Conservation (phyloP, 2,113 vertebrate species). For the Cynopterus brachyotis region DNA sequence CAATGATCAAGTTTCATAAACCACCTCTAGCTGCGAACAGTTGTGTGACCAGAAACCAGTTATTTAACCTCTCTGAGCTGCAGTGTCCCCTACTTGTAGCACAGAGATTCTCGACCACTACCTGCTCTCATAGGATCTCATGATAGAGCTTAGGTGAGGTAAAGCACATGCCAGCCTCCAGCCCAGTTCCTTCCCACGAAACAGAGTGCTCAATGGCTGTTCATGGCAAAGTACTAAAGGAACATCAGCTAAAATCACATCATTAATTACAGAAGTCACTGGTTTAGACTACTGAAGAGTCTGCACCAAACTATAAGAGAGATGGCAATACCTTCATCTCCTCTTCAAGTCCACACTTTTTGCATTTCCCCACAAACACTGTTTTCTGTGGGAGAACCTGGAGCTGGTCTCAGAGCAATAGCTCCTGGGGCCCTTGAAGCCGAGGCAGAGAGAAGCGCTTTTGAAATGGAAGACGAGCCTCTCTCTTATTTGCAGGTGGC, state of each 20-base stretch:
- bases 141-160: neutral
- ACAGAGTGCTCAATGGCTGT: rapidly evolving
- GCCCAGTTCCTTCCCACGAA: neutral
- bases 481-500: neutral
- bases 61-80: neutral
- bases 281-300: neutral
- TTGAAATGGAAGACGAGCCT: neutral
- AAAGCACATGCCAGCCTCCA: neutral
- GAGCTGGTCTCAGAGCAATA: neutral
- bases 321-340: neutral
- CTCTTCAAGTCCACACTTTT: neutral
- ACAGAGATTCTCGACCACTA: neutral
- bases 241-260: neutral
- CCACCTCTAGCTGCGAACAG: neutral
- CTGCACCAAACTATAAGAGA: neutral
- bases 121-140: rapidly evolving
- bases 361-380: neutral
- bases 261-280: neutral
- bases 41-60: neutral
- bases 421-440: neutral
- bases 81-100: no score
- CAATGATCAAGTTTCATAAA: neutral
- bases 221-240: neutral
- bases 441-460: neutral
- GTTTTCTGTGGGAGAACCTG: neutral